Evolutionary conservation across 2,113 vertebrate genomes (phyloP).

Genomic region (Prietella phreatophila): DNA sequence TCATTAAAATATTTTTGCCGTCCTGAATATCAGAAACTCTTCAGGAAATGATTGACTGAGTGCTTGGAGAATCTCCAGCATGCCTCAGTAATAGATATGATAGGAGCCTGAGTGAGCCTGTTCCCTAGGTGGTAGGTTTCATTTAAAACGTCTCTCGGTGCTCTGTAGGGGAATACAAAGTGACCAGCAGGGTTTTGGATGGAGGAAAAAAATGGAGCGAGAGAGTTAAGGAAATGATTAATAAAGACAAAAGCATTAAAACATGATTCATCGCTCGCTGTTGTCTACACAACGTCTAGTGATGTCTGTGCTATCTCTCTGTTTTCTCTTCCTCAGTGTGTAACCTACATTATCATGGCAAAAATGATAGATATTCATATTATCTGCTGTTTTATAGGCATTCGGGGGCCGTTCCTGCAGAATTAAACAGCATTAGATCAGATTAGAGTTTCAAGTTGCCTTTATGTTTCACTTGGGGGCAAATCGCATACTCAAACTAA

Average conservation of each 20-base stretch:
- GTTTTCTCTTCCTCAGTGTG: background rate
- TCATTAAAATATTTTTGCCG: constrained; percentile 6
- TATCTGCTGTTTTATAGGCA: constrained; percentile 25
- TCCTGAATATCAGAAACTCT: constrained; percentile 16
- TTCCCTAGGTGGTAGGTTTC: constrained; percentile 35
- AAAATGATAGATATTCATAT: constrained; percentile 29
- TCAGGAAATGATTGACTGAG: constrained; percentile 4
- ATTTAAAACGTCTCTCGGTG: constrained; percentile 40
- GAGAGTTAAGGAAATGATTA: constrained; percentile 13
- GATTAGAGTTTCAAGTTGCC: constrained; percentile 8
- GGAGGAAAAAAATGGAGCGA: background rate
- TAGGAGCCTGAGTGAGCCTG: background rate
- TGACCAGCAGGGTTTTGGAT: constrained; percentile 37
- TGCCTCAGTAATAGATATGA: constrained; percentile 23
- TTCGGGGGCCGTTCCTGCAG: constrained; percentile 2
- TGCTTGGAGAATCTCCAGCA: background rate
- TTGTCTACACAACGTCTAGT: background rate
- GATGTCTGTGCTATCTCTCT: background rate
- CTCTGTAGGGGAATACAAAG: constrained; percentile 36
- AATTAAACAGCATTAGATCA: constrained; percentile 10
- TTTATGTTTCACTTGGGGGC: background rate
- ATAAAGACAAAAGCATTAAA: constrained; percentile 29
- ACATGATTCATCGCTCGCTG: background rate
- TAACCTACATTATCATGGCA: background rate
- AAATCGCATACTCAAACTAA: background rate